phyloP scores from a whole-genome alignment of 2,113 vertebrate genomes.

The Mastomys natalensis region DNA sequence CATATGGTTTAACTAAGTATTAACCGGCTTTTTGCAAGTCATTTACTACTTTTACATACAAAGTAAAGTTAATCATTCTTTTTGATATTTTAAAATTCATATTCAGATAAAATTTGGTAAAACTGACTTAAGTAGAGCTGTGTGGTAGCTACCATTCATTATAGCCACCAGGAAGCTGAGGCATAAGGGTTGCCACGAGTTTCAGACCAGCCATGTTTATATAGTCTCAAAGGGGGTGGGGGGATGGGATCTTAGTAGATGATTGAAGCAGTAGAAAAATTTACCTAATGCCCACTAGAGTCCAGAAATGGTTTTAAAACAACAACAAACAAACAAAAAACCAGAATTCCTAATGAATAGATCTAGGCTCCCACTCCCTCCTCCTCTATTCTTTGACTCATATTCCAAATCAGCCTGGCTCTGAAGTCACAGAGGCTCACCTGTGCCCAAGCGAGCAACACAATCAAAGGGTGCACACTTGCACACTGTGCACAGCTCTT shows the following conservation, averaged over 20 bases:
- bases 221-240: not conserved
- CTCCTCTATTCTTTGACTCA: not conserved
- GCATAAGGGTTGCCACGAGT: no score
- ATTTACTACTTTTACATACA: not conserved
- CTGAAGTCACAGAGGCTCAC: not conserved
- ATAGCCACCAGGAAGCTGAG: not conserved
- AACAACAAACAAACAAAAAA: not conserved
- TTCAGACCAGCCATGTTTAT: no score
- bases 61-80: slow-evolving; percentile 6
- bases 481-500: not conserved
- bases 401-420: not conserved
- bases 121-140: not conserved
- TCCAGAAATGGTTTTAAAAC: not conserved
- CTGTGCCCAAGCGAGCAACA: not conserved
- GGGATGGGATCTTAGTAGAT: not conserved
- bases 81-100: slow-evolving; percentile 13
- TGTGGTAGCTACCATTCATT: not conserved
- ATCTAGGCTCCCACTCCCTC: not conserved
- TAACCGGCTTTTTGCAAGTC: slow-evolving; percentile 2
- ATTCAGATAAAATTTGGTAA: slow-evolving; percentile 10
- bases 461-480: not conserved
- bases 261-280: not conserved
- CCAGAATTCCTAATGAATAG: not conserved
- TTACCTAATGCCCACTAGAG: not conserved
- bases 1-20: not conserved